Percentiles rank a stretch among this genome's conserved stretches.
These are phyloP conservation scores for Tricholauxania praeusta DNA, from an alignment of 2,888 invertebrate species.

Conservation along the genomic window DNA sequence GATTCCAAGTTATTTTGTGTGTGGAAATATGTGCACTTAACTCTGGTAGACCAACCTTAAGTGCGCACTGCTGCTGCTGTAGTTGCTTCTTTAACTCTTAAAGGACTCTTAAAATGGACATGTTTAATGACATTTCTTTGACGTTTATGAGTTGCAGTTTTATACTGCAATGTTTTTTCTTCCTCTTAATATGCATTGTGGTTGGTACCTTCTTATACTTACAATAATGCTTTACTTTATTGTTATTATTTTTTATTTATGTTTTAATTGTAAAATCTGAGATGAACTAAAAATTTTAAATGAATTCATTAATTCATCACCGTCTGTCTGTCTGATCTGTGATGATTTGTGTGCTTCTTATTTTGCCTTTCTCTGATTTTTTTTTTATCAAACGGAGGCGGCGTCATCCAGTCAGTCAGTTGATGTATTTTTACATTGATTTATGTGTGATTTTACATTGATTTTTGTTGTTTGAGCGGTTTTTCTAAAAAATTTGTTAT, in stretches of 20 bases:
- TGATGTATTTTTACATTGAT: conserved; percentile 20
- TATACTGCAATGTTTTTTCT: not conserved
- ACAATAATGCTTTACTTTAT: too few species aligned
- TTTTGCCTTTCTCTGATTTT: not conserved
- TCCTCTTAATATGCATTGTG: not conserved
- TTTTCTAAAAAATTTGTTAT: conserved; percentile 22
- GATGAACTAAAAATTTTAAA: conserved; percentile 34
- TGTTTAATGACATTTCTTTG: conserved; percentile 49
- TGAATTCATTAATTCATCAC: conserved; percentile 34
- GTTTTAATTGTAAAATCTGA: conserved; percentile 26
- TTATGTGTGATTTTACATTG: conserved; percentile 32
- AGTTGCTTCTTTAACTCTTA: not conserved
- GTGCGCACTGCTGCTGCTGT: conserved; percentile 1
- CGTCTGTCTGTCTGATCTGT: not conserved
- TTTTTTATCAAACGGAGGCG: not conserved
- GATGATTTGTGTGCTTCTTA: conserved; percentile 31
- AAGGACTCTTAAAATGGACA: conserved; percentile 27
- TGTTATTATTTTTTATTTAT: conserved; percentile 2
- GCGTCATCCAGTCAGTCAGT: conserved; percentile 1
- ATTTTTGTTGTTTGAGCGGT: not conserved
- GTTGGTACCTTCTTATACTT: not conserved
- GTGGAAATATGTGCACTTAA: conserved; percentile 47
- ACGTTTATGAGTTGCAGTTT: conserved; percentile 55
- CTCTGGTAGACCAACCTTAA: conserved; percentile 32
- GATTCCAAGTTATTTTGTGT: conserved; percentile 41